phyloP scores from a whole-genome alignment of 2,888 invertebrate species.

The Drosophila limbata region DNA sequence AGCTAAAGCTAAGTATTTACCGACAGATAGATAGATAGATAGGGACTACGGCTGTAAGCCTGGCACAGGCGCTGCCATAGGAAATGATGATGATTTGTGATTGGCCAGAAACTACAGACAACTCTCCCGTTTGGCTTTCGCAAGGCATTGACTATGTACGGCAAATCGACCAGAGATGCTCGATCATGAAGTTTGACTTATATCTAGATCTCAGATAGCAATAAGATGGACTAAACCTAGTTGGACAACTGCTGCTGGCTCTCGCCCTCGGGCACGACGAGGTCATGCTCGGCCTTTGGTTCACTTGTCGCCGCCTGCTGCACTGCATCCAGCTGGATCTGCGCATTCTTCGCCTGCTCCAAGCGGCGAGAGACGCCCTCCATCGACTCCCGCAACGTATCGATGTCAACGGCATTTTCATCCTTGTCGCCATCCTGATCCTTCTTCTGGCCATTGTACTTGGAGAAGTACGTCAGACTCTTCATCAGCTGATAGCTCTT shows the following conservation, averaged over 20 bases:
- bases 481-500: constrained; percentile 97
- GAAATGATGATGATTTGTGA: constrained; percentile 38
- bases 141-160: constrained; percentile 74
- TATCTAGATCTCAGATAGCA: constrained; percentile 76
- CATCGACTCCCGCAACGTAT: constrained; percentile 79
- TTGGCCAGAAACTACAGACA: constrained; percentile 66
- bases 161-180: constrained; percentile 76
- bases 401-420: constrained; percentile 76
- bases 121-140: constrained; percentile 55
- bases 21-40: constrained; percentile 15
- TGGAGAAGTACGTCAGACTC: constrained; percentile 94
- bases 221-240: constrained; percentile 52
- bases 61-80: constrained; percentile 46
- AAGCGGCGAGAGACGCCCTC: constrained; percentile 68
- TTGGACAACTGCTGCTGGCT: constrained; percentile 67
- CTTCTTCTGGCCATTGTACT: constrained; percentile 88
- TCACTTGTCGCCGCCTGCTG: constrained; percentile 4
- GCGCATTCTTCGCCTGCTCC: constrained; percentile 55
- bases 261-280: constrained; percentile 62
- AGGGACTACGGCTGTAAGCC: constrained; percentile 55
- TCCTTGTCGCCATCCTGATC: constrained; percentile 67
- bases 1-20: constrained; percentile 29
- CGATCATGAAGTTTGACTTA: constrained; percentile 73
- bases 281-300: constrained; percentile 66
- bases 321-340: constrained; percentile 31